Evolutionary conservation across 1,140 invertebrate species (phyloP).

Genomic region (Papilio dardanus): DNA sequence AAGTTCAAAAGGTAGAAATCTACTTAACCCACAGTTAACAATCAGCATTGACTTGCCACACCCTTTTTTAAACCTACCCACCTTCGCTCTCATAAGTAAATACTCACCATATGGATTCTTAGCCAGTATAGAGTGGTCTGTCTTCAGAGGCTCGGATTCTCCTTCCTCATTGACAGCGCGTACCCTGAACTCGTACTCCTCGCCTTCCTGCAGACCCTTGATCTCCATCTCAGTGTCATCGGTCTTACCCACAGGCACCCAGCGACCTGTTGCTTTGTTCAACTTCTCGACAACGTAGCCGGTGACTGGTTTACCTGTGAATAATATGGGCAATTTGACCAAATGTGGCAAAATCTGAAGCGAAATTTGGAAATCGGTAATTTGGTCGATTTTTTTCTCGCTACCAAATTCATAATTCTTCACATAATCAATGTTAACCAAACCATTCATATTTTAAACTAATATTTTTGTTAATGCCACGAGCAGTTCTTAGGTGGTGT

Average conservation of each 20-base stretch:
- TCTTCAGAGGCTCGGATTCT: conserved; percentile 96
- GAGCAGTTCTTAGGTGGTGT: no score
- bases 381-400: no score
- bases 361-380: no score
- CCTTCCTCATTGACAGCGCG: conserved; percentile 99
- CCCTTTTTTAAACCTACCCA: background rate
- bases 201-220: conserved; percentile 95
- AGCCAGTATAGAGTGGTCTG: conserved; percentile 91
- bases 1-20: conserved; percentile 6
- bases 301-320: conserved; percentile 90
- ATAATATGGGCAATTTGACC: conserved; percentile 30
- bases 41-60: background rate
- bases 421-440: no score
- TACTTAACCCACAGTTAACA: conserved; percentile 6
- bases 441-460: no score
- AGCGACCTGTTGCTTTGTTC: conserved; percentile 95
- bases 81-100: background rate
- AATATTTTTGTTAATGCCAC: no score
- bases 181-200: conserved; percentile 98
- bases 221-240: conserved; percentile 95
- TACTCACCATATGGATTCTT: conserved; percentile 96
- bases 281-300: conserved; percentile 99
- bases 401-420: no score
- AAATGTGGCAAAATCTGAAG: background rate
- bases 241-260: conserved; percentile 95